These are phyloP conservation scores for Thaleichthys pacificus DNA, from an alignment of 2,797 vertebrate genomes.

Conservation along the genomic window DNA sequence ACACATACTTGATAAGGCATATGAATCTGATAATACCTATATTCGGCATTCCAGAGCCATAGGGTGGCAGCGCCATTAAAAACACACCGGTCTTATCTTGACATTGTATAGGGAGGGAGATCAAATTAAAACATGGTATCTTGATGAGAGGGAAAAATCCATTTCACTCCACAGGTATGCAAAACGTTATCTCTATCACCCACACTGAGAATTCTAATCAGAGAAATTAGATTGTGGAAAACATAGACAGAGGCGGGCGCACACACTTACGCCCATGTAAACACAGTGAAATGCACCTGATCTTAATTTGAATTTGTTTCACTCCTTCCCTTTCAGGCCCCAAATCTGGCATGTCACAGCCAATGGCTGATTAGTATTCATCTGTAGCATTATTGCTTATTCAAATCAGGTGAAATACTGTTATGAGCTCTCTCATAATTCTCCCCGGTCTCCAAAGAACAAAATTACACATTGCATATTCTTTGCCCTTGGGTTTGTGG, in stretches of 20 bases:
- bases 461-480: constrained; percentile 62
- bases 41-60: background rate
- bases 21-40: background rate
- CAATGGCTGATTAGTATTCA: constrained; percentile 60
- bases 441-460: constrained; percentile 39
- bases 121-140: no score
- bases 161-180: background rate
- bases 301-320: constrained; percentile 33
- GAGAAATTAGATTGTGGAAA: constrained; percentile 26
- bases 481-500: constrained; percentile 65
- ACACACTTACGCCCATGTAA: background rate
- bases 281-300: constrained; percentile 25
- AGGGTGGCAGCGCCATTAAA: background rate
- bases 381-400: constrained; percentile 49
- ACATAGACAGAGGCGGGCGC: constrained; percentile 5
- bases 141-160: no score
- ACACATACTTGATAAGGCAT: background rate
- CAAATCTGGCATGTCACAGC: constrained; percentile 32
- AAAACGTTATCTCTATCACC: no score
- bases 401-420: constrained; percentile 57
- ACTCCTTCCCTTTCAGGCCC: constrained; percentile 16
- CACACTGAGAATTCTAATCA: no score
- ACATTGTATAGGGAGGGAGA: no score
- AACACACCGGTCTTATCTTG: no score
- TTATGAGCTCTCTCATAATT: constrained; percentile 50